Percentiles rank a stretch among this genome's conserved stretches.
Conservation (phyloP, 2,888 invertebrate species). For the Choristoneura rosaceana region DNA sequence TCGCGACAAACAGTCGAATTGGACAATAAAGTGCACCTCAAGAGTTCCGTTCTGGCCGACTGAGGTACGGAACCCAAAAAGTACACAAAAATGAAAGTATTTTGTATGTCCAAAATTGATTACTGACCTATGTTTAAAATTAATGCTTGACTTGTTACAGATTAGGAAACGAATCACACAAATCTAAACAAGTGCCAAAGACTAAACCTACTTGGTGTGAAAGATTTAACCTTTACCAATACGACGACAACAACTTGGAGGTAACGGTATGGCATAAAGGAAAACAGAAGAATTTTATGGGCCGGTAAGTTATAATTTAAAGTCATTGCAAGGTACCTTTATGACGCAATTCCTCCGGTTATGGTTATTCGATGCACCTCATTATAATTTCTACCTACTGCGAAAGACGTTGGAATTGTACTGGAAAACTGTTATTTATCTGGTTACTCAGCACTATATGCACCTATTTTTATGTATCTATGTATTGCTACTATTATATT, state of each 20-base stretch:
- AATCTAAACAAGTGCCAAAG: slow-evolving; percentile 75
- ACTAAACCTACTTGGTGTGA: slow-evolving; percentile 76
- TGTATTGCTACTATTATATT: background rate
- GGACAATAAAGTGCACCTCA: no score
- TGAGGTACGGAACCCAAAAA: no score
- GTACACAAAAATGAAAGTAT: no score
- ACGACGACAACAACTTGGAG: slow-evolving; percentile 73
- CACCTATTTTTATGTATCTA: no score
- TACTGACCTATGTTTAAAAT: no score
- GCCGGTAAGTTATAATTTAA: slow-evolving; percentile 63
- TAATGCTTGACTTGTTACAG: slow-evolving; percentile 52
- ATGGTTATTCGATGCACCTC: background rate
- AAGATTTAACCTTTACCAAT: slow-evolving; percentile 72
- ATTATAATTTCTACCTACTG: background rate
- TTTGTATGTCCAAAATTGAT: no score
- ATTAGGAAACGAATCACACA: slow-evolving; percentile 73
- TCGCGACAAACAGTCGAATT: no score
- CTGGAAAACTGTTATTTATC: slow-evolving; percentile 1
- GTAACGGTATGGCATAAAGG: slow-evolving; percentile 79
- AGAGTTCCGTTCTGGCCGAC: no score
- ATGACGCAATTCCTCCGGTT: background rate
- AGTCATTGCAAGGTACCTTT: background rate
- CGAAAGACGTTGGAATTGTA: background rate
- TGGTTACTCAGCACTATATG: background rate
- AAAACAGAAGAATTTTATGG: slow-evolving; percentile 79